Evolutionary conservation across 2,113 vertebrate genomes (phyloP), one percentile per base, ranked within the genome.

Genomic region (Carollia perspicillata): DNA sequence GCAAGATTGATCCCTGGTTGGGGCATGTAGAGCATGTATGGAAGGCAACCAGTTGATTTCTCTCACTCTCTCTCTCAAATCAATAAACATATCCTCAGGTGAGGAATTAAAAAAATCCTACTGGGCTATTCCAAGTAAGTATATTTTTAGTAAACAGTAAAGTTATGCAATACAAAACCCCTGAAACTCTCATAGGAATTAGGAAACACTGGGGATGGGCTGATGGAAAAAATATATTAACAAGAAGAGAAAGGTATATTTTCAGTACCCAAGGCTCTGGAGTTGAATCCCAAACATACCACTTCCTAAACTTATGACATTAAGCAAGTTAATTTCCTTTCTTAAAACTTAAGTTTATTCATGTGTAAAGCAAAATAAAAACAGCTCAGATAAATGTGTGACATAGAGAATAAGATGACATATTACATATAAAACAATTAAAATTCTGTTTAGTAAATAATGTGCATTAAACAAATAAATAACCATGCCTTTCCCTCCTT

Each of bases 61-160:
- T 26, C 3, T 60, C 60, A 6, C 11, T 30, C 60, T 63, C 28
- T 63, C 28, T 63, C 28, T 63, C 60, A 63, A 63, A 13, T 63
- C 60, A 63, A 63, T 63, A 63, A 63, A 63, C 28, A 13, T 30
- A 63, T 63, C 28, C 4, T 30, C 60, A 63, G 60, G 28, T 30
- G 10, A 63, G 28, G 28, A 63, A 14, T 30, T 20, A n/a, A 51
- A 77, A 75, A 51, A 49, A 51, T 0, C 17, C 30, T 69, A 89
- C 17, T 44, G 26, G 2, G 1, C 30, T 89, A 69, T 83, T 58
- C 12, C 18, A 94, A 42, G n/a, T 47, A 84, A 78, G 6, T 6
- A 2, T 28, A 55, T 69, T 92, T 93, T 71, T 89, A 81, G 74
- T 68, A 53, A 95, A 22, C 28, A 30, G 1, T 51, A 35, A 92